Conservation (phyloP, 1,140 invertebrate species). For the Penaeus vannamei region DNA sequence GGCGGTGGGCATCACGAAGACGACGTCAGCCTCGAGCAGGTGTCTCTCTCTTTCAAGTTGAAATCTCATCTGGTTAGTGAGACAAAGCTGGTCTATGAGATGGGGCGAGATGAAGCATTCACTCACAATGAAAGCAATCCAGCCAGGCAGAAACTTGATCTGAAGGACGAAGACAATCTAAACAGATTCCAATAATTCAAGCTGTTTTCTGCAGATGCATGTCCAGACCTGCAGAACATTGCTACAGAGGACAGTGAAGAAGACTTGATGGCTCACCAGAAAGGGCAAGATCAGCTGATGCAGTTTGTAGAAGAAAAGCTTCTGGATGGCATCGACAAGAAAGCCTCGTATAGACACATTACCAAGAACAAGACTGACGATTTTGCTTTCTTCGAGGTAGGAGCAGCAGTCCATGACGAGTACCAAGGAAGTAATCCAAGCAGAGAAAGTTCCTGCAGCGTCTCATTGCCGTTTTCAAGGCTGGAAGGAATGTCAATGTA, state of each 20-base stretch:
- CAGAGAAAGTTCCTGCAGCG: conserved; percentile 32
- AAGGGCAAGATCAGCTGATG: not conserved
- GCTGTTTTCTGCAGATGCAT: not conserved
- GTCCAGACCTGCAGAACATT: not conserved
- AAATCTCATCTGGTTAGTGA: too few species aligned
- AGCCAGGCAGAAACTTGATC: not conserved
- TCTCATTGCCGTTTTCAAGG: not conserved
- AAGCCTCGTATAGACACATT: not conserved
- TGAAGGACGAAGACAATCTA: conserved; percentile 15
- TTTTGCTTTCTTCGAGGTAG: not conserved
- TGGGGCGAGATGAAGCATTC: not conserved
- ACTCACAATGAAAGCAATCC: not conserved
- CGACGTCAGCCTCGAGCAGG: too few species aligned
- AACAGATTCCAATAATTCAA: not conserved
- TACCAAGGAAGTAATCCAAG: not conserved
- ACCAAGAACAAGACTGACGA: not conserved
- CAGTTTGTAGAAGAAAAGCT: conserved; percentile 16
- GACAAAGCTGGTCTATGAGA: too few species aligned
- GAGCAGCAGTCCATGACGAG: not conserved
- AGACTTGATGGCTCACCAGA: not conserved
- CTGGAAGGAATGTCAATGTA: conserved; percentile 14
- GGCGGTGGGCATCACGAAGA: too few species aligned
- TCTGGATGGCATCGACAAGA: not conserved
- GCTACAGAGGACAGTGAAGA: conserved; percentile 23
- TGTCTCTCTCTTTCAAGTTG: too few species aligned